Conservation (phyloP, 2,888 invertebrate genomes). For the Archips xylosteana region DNA sequence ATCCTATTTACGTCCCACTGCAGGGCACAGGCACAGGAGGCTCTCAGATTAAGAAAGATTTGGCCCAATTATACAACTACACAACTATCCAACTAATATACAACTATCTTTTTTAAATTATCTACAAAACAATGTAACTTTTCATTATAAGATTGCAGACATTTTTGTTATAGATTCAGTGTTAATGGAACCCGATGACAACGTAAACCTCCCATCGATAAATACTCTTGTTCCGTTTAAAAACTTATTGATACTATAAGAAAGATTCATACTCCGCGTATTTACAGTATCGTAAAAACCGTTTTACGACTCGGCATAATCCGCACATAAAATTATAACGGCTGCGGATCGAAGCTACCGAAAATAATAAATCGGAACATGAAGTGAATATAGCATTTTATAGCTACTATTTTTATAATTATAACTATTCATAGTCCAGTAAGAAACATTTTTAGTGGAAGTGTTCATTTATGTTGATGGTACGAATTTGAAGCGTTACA, state of each 20-base stretch:
- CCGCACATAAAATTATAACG: slow-evolving; percentile 74
- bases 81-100: no score
- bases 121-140: no score
- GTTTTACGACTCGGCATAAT: slow-evolving; percentile 74
- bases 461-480: no score
- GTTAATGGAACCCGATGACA: slow-evolving; percentile 7
- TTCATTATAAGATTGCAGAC: no score
- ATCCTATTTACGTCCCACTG: no score
- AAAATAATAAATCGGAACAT: slow-evolving; percentile 68
- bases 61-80: no score
- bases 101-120: no score
- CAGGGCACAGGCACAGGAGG: no score
- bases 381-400: slow-evolving; percentile 43
- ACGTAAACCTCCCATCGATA: slow-evolving; percentile 17
- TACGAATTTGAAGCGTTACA: no score
- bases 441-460: no score
- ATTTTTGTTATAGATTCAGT: background rate
- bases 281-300: slow-evolving; percentile 76
- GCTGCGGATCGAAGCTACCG: slow-evolving; percentile 64
- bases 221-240: slow-evolving; percentile 49
- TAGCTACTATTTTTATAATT: slow-evolving; percentile 36
- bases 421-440: background rate
- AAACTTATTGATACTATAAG: slow-evolving; percentile 48
- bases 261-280: slow-evolving; percentile 64
- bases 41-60: no score